A percentile compares a stretch with the other conserved stretches of the same genome.
Evolutionary conservation across 2,797 vertebrate species (phyloP).

Genomic region (Pseudopleuronectes americanus): DNA sequence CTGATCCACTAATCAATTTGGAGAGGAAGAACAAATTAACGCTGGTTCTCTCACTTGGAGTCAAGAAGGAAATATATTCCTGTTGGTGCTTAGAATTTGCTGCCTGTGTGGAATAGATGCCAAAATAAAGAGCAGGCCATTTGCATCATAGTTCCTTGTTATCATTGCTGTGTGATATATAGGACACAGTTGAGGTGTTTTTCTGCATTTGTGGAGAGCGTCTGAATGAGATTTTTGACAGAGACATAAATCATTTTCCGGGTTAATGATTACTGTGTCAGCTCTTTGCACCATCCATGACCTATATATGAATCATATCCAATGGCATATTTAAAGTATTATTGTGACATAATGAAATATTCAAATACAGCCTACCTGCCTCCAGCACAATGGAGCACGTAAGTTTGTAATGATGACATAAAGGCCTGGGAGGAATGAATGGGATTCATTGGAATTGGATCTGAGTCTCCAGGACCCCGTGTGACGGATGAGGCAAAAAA

Average conservation of each 20-base stretch:
- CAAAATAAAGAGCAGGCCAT: slow-evolving; percentile 39
- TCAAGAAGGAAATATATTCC: slow-evolving; percentile 68
- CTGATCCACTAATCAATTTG: slow-evolving; percentile 81
- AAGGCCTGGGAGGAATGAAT: slow-evolving; percentile 64
- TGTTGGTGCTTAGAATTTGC: slow-evolving; percentile 59
- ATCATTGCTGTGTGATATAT: slow-evolving; percentile 49
- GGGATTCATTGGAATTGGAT: slow-evolving; percentile 70
- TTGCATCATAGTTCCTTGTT: slow-evolving; percentile 35
- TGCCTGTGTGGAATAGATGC: slow-evolving; percentile 50
- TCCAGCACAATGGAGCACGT: slow-evolving; percentile 54
- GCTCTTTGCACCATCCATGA: slow-evolving; percentile 35
- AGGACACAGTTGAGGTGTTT: slow-evolving; percentile 13
- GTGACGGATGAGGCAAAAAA: slow-evolving; percentile 73
- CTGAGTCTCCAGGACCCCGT: slow-evolving; percentile 54
- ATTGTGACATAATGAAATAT: slow-evolving; percentile 74
- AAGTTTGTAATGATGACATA: slow-evolving; percentile 75
- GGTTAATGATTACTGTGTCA: slow-evolving; percentile 48
- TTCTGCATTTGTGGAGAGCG: slow-evolving; percentile 21
- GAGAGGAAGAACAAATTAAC: slow-evolving; percentile 72
- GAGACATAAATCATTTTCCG: slow-evolving; percentile 31
- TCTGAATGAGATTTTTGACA: slow-evolving; percentile 26
- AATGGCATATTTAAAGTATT: slow-evolving; percentile 67
- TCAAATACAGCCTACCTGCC: slow-evolving; percentile 61
- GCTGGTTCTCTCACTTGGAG: slow-evolving; percentile 62
- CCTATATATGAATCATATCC: slow-evolving; percentile 68